Evolutionary conservation across 2,888 invertebrate genomes (phyloP), one percentile per base, ranked within the genome.

Genomic region (Campoletis raptor): DNA sequence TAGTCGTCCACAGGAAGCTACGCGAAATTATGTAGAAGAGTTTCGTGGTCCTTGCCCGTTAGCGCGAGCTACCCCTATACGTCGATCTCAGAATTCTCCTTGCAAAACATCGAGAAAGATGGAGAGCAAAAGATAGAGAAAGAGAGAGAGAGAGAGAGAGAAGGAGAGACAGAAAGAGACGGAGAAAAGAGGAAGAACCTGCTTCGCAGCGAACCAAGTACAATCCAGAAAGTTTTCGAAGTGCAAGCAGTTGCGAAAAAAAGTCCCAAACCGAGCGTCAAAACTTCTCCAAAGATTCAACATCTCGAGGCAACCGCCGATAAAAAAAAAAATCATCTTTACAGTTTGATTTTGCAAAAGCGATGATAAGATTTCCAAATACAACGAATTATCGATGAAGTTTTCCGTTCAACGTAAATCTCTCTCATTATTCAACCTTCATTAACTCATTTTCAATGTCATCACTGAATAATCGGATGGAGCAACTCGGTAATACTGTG

Each of bases 31-130:
- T 84, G 86, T 74, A 79, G 78, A 84, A 84, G 86, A 86, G 83
- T 84, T 84, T 84, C 86, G 84, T 86, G 86, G 84, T 84, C 86
- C 81, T 84, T 40, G 84, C 84, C 84, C 83, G 83, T 86, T 86
- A 81, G 83, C 86, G 78, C 52, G 81, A 73, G 61, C 48, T 80
- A 40, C 52, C 64, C 42, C 37, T 64, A 15, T 48, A 67, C 77
- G 81, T 77, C 84, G 80, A 84, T 80, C 74, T 54, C 42, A 67
- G 54, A 74, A 81, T 74, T 81, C 67, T 54, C 67, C n/a, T 6
- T 30, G 52, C 67, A 12, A 36, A 79, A 64, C 77, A 36, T n/a
- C 61, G 40, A 76, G 69, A 45, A 64, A 52, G 70, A 40, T 36
- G 30, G 72, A 40, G 52, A 72, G 42, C 30, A 8, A 40, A 48